Conservation (phyloP, 2,113 vertebrate genomes). For the Hirundichthys speculiger region DNA sequence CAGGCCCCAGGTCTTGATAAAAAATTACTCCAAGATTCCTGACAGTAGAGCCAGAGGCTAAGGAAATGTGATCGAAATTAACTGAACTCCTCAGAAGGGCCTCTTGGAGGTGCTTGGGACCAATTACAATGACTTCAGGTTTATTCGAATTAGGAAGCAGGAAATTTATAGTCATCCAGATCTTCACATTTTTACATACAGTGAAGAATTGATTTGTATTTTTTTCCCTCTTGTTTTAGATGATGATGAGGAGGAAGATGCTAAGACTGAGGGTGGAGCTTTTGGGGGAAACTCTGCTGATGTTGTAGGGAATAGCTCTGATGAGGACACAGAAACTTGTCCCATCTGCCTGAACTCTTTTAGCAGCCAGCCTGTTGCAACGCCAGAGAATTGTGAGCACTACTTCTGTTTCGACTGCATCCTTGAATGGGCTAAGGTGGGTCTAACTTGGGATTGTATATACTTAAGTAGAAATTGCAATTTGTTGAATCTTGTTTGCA, state of each 20-base stretch:
- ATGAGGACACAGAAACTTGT: constrained; percentile 91
- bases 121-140: no score
- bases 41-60: no score
- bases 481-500: background rate
- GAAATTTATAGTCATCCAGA: no score
- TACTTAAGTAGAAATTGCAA: background rate
- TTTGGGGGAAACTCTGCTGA: constrained; percentile 46
- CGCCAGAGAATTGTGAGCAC: constrained; percentile 92
- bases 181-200: no score
- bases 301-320: constrained; percentile 77
- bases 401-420: constrained; percentile 98
- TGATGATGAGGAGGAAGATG: constrained; percentile 60
- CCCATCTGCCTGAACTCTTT: constrained; percentile 95
- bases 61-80: no score
- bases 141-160: no score
- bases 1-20: no score
- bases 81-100: no score
- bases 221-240: constrained; percentile 1
- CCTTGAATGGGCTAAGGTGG: constrained; percentile 94
- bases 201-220: no score
- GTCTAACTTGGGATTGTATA: constrained; percentile 25
- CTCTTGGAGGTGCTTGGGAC: no score
- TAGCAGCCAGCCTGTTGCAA: constrained; percentile 90
- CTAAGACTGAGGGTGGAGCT: constrained; percentile 63
- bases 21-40: no score